Base-by-base conservation (phyloP, 2,888 invertebrate genomes). In the Tenodera sinensis region DNA sequence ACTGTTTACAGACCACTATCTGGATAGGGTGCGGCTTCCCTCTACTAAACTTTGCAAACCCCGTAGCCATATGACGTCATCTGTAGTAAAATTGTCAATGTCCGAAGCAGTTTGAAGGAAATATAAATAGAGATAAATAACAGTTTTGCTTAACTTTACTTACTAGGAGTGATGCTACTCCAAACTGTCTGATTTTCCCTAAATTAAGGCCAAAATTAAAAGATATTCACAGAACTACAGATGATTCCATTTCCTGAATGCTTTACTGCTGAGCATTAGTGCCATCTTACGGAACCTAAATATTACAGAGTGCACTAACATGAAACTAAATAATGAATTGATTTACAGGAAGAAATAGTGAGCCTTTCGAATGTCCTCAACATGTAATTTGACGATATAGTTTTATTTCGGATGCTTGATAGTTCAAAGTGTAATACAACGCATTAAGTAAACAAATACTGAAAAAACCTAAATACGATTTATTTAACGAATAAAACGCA, bases 21-120 rank as follows among this genome's bases (percentile, higher is more conserved):
- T 83, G 87, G 85, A 90, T 86, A 91, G 92, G 92, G 92, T 91
- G 91, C 92, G 92, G 92, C 91, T 91, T 92, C 92, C 91, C 91
- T 92, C 91, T 91, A 91, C 91, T 91, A 91, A 91, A 91, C 91
- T 90, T 91, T 91, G 92, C 91, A 91, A 91, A 91, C 92, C 92
- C 91, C 91, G 91, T 91, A 91, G 91, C 91, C 85, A 88, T 87
- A 89, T 89, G 89, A 89, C 89, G 89, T 89, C 89, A 89, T 88
- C 54, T 54, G n/a, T 83, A 88, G 87, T 87, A 85, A n/a, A 85
- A 85, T 85, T 54, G 85, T 47, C 85, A 34, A 87, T 87, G 83
- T 81, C 87, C 87, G 82, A 87, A 34, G n/a, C 30, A 34, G 27
- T 27, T 83, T 9, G 30, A 42, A 83, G 83, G 54, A 71, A 71